Percentiles rank a stretch among this genome's conserved stretches.
phyloP scores from a whole-genome alignment of 2,797 vertebrate genomes.

The Taenioides sp. region DNA sequence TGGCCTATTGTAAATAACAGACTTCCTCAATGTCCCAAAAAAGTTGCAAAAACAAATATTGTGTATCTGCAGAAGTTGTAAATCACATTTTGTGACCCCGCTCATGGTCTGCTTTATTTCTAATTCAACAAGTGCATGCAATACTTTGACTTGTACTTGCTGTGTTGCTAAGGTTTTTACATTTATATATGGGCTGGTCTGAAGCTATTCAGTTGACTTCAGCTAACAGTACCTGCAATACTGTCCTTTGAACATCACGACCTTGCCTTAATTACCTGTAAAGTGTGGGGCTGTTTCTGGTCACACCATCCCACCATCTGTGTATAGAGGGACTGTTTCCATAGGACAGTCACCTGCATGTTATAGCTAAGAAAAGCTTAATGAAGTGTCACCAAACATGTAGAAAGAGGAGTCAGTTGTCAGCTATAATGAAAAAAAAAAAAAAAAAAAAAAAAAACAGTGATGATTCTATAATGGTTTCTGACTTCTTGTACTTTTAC shows the following conservation, averaged over 20 bases:
- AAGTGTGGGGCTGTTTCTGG: not conserved
- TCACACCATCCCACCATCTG: not conserved
- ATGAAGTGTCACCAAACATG: too few species aligned
- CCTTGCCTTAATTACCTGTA: not conserved
- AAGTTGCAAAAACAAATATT: not conserved
- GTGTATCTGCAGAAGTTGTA: not conserved
- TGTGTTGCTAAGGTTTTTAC: not conserved
- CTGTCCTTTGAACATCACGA: not conserved
- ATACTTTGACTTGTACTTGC: not conserved
- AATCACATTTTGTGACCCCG: not conserved
- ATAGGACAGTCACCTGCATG: too few species aligned
- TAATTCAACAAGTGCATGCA: not conserved
- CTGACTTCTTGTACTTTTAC: too few species aligned
- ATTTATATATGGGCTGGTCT: not conserved
- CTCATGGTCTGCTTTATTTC: not conserved
- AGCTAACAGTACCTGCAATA: not conserved
- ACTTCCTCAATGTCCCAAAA: not conserved
- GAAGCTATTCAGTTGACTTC: not conserved
- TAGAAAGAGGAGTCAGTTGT: too few species aligned
- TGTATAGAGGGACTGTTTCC: too few species aligned
- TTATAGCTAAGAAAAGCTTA: too few species aligned
- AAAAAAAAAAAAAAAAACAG: too few species aligned
- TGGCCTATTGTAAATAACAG: not conserved
- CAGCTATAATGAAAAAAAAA: too few species aligned
- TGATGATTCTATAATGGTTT: too few species aligned